Evolutionary conservation across 1,140 invertebrate species (phyloP).

Genomic region (Ladona fulva): DNA sequence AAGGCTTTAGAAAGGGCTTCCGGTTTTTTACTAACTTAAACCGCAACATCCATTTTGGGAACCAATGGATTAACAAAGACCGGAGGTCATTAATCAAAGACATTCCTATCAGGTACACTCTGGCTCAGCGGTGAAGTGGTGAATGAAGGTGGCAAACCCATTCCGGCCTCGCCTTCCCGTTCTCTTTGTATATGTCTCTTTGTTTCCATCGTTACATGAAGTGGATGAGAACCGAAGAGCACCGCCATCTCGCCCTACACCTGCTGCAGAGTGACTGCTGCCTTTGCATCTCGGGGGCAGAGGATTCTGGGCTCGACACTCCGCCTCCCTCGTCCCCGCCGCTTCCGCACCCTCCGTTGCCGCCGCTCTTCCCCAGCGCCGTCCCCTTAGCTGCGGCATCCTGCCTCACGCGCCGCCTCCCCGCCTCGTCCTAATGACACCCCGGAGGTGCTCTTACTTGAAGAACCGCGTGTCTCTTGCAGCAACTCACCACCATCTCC

Average conservation of each 20-base stretch:
- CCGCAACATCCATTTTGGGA: too few species aligned
- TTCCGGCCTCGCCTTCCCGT: too few species aligned
- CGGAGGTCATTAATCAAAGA: too few species aligned
- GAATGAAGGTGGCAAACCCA: too few species aligned
- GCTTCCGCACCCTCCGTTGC: neutral
- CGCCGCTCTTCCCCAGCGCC: neutral
- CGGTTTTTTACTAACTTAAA: too few species aligned
- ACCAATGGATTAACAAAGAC: too few species aligned
- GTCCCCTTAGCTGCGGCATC: neutral
- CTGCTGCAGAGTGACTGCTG: neutral
- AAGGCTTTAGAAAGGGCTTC: too few species aligned
- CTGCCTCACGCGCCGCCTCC: neutral
- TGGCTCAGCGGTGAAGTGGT: too few species aligned
- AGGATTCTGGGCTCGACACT: neutral
- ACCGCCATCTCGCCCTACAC: neutral
- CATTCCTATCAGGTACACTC: too few species aligned
- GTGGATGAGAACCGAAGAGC: neutral
- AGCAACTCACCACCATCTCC: neutral
- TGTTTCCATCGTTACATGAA: neutral
- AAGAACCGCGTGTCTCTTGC: neutral
- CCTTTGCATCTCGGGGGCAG: neutral
- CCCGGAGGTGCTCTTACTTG: neutral
- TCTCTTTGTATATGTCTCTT: neutral
- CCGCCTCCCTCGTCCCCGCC: neutral
- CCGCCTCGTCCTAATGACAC: neutral